phyloP scores from a whole-genome alignment of 2,797 vertebrate species.

The Characodon lateralis region DNA sequence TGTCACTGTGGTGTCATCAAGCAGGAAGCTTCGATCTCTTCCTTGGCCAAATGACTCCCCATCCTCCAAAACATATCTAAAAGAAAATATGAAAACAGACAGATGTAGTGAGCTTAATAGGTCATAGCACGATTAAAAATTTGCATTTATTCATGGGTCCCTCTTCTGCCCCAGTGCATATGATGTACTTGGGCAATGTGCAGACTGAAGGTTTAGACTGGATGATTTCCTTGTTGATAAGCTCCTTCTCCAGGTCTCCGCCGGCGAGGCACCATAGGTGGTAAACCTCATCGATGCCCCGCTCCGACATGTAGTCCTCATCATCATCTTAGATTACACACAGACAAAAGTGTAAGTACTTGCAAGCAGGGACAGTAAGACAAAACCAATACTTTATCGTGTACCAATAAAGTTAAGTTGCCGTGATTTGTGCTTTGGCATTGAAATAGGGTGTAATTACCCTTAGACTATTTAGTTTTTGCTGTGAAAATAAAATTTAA shows the following conservation, averaged over 20 bases:
- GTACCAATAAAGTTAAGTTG: too few relatives aligned
- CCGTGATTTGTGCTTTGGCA: too few relatives aligned
- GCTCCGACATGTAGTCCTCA: conserved; percentile 89
- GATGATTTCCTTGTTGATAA: conserved; percentile 97
- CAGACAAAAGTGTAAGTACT: background rate
- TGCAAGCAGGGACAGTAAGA: background rate
- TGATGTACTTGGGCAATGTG: conserved; percentile 92
- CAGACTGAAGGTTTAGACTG: conserved; percentile 95
- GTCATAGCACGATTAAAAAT: background rate
- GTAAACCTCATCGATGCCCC: conserved; percentile 95
- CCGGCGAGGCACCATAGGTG: conserved; percentile 98
- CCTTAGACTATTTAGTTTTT: too few relatives aligned
- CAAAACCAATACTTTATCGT: background rate
- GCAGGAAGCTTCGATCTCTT: conserved; percentile 92
- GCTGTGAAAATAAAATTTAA: too few relatives aligned
- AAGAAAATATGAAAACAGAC: conserved; percentile 18
- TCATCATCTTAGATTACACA: conserved; percentile 72
- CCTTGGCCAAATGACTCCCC: conserved; percentile 95
- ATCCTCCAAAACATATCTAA: conserved; percentile 93
- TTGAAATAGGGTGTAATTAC: too few relatives aligned
- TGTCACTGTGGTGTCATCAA: conserved; percentile 95
- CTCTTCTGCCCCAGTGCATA: background rate
- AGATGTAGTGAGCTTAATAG: background rate
- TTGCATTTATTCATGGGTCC: background rate
- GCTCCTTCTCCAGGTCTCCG: conserved; percentile 97